phyloP scores from a whole-genome alignment of 2,888 invertebrate species.

The Neoitamus cyanurus region DNA sequence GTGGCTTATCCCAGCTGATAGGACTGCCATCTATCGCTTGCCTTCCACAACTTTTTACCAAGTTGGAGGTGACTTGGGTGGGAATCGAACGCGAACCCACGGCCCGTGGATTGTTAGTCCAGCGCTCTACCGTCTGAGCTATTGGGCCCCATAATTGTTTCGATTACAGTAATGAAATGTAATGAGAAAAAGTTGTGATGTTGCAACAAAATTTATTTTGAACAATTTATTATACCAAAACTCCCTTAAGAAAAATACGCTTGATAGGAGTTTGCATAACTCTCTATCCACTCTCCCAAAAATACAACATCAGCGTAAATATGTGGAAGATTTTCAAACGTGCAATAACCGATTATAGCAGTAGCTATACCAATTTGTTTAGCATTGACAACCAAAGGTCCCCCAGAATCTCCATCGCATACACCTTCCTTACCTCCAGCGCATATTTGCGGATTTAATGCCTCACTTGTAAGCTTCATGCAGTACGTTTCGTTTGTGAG shows the following conservation, averaged over 20 bases:
- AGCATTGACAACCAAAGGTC: constrained; percentile 39
- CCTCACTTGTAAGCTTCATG: not conserved
- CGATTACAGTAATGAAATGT: too few species aligned
- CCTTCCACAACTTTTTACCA: too few species aligned
- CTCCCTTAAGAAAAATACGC: not conserved
- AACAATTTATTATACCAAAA: not conserved
- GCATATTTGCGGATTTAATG: constrained; percentile 44
- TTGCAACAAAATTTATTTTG: too few species aligned
- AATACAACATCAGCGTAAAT: not conserved
- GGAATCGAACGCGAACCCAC: too few species aligned
- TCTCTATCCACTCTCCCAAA: not conserved
- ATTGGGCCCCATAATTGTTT: too few species aligned
- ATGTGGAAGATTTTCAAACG: not conserved
- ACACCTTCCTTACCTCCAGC: constrained; percentile 45
- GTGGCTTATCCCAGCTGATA: too few species aligned
- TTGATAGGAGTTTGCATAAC: not conserved
- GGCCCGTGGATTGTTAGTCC: too few species aligned
- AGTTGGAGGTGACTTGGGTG: too few species aligned
- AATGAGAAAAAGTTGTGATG: too few species aligned
- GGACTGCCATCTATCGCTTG: too few species aligned
- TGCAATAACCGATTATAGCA: not conserved
- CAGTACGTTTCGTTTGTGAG: not conserved
- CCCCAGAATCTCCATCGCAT: constrained; percentile 51
- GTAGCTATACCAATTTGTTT: constrained; percentile 41
- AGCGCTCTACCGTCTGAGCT: too few species aligned